Evolutionary conservation across 2,888 invertebrate genomes (phyloP), one percentile per base, ranked within the genome.

Genomic region (Cosmia pyralina): DNA sequence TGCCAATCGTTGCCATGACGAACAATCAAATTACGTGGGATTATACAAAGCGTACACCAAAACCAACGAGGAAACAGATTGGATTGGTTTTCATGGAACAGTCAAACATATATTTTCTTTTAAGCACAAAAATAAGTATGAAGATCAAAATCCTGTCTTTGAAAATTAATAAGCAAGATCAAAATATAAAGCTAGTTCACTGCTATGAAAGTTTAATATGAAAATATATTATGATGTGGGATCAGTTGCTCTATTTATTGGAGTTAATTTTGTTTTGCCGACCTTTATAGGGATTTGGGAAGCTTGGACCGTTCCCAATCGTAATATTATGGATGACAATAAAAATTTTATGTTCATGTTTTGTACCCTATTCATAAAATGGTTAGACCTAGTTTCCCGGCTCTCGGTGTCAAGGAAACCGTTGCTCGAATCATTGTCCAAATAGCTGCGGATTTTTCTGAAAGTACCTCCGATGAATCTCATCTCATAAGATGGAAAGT

Each of bases 211-310:
- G 38, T 76, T 74, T 70, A 59, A 22, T 64, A 74, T 72, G 55
- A 75, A 75, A 71, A 28, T 28, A 28, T 28, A n/a, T 59, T 78
- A 64, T 65, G 59, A 73, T 50, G 58, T 57, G 46, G 58, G 74
- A 83, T 85, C 69, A 83, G 71, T 44, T 69, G 68, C 58, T 78
- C 65, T 81, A 85, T 85, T 80, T 85, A 82, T 75, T 63, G 60
- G n/a, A 58, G 71, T 73, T 83, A 72, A 81, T 77, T 62, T 60
- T 78, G 73, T 78, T 76, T 72, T 77, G 72, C 68, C 69, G 81
- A 87, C 87, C 85, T 86, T 87, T 85, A 64, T 17, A 71, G 79
- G 85, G 87, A 85, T 85, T 87, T 72, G 52, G 22, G 19, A 46
- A 69, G 53, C 48, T 82, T 86, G 87, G 85, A 84, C 52, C 55